A percentile compares a stretch with the other conserved stretches of the same genome.
Conservation (phyloP, 64 coral and sea anemone genomes). For the Montipora sp. region DNA sequence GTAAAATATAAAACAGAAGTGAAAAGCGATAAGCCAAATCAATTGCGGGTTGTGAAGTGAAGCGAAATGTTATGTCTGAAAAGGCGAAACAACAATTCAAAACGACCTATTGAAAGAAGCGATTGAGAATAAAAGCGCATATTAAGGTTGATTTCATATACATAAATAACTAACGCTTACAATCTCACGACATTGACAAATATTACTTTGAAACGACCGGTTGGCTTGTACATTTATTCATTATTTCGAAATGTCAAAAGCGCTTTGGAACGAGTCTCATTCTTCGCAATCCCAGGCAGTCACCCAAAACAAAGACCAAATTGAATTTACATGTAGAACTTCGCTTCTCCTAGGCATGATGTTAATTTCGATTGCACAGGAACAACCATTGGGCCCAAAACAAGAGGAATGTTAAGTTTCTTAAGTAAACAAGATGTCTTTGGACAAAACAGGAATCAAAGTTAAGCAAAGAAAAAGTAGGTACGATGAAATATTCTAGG, state of each 20-base stretch:
- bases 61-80: constrained; percentile 18
- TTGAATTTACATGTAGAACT: neutral
- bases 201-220: neutral
- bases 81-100: constrained; percentile 3
- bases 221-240: neutral
- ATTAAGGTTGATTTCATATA: constrained; percentile 2
- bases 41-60: neutral
- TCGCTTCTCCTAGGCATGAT: neutral
- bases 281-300: neutral
- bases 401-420: neutral
- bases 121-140: neutral
- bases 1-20: neutral
- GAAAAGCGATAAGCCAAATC: neutral
- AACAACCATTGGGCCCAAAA: neutral
- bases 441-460: neutral
- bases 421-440: neutral
- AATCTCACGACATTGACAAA: neutral
- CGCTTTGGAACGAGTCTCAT: neutral
- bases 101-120: constrained; percentile 20
- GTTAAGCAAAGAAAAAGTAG: neutral
- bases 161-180: neutral
- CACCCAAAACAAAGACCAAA: neutral
- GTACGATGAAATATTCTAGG: neutral
- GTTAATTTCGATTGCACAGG: neutral
- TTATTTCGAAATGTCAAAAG: neutral